These are phyloP conservation scores for Iguana delicatissima DNA, from an alignment of 2,797 vertebrate species.

Conservation along the genomic window DNA sequence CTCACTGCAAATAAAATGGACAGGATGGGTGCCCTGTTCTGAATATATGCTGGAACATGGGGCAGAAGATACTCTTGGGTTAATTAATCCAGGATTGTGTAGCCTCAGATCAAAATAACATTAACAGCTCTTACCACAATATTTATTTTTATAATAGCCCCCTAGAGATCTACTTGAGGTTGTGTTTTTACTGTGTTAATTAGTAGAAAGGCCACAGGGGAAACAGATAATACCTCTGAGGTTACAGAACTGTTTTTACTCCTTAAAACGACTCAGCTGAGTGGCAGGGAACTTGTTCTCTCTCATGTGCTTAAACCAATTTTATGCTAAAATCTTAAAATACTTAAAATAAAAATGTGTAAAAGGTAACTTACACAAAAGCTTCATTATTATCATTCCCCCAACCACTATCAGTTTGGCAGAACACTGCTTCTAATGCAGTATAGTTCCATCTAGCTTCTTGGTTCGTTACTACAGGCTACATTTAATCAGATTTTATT, in stretches of 20 bases:
- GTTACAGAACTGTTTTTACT: background rate
- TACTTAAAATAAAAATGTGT: slow-evolving; percentile 42
- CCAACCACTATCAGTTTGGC: slow-evolving; percentile 54
- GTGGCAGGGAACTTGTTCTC: background rate
- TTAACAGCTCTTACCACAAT: background rate
- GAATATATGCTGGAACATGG: background rate
- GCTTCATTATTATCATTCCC: slow-evolving; percentile 43
- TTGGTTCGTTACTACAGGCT: slow-evolving; percentile 60
- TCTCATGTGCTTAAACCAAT: background rate
- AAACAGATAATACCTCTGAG: slow-evolving; percentile 10
- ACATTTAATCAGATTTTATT: slow-evolving; percentile 65
- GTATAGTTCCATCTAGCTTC: slow-evolving; percentile 64
- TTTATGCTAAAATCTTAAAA: slow-evolving; percentile 15
- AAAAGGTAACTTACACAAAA: slow-evolving; percentile 5
- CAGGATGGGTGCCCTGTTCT: background rate
- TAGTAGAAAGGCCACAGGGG: slow-evolving; percentile 25
- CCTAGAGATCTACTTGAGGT: slow-evolving; percentile 13
- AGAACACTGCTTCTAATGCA: slow-evolving; percentile 61
- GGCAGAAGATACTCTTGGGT: background rate
- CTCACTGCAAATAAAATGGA: background rate
- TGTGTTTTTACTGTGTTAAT: slow-evolving; percentile 45
- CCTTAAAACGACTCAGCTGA: slow-evolving; percentile 9
- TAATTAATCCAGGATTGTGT: background rate
- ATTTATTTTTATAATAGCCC: slow-evolving; percentile 45
- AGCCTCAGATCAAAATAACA: background rate